Evolutionary conservation across 1,140 invertebrate genomes (phyloP).

Genomic region (Sipha flava): DNA sequence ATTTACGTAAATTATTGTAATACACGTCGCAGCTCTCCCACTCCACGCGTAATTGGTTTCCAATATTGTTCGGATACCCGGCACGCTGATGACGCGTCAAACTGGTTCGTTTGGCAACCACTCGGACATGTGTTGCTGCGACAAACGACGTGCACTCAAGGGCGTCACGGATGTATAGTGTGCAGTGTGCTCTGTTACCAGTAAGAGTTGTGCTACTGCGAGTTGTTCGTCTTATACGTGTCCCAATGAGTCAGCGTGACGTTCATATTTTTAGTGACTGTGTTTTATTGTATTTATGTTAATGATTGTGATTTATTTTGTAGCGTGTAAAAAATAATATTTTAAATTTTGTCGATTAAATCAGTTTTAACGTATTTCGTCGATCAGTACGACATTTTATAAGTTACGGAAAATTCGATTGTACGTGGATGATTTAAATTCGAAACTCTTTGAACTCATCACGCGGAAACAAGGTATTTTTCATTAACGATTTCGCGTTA

Average conservation of each 20-base stretch:
- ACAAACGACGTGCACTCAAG: neutral
- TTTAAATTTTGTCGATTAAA: no score
- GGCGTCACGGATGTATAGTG: neutral
- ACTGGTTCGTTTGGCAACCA: conserved; percentile 26
- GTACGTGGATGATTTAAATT: neutral
- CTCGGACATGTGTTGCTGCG: neutral
- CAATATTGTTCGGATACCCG: neutral
- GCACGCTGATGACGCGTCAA: neutral
- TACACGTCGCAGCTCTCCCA: neutral
- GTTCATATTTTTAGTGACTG: neutral
- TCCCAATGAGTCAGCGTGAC: neutral
- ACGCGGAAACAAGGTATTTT: neutral
- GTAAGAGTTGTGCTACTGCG: neutral
- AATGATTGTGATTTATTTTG: no score
- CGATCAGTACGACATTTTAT: no score
- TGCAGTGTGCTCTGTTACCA: neutral
- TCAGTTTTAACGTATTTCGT: no score
- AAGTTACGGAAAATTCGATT: neutral
- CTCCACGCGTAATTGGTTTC: neutral
- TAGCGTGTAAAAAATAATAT: no score
- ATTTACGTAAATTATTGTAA: neutral
- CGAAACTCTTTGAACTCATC: neutral
- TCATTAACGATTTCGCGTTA: no score
- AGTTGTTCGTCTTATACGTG: neutral
- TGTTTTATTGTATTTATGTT: neutral